Evolutionary conservation across 2,797 vertebrate species (phyloP).

Genomic region (Sparidentex hasta): DNA sequence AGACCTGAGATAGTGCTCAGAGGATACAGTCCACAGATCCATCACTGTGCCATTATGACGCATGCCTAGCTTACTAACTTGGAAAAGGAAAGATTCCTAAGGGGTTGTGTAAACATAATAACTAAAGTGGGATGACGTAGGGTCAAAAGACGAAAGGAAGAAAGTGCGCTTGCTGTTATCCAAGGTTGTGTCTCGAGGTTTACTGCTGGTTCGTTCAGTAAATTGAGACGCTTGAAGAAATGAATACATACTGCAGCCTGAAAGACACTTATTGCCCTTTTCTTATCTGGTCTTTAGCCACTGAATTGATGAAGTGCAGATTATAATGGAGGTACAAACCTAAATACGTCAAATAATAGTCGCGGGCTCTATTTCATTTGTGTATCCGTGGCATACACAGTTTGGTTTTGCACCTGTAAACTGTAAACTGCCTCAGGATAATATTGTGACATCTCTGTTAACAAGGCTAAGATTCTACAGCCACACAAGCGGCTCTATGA

Average conservation of each 20-base stretch:
- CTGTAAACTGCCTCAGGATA: not conserved
- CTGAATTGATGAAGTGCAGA: constrained; percentile 1
- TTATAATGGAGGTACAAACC: not conserved
- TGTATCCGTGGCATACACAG: not conserved
- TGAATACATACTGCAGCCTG: constrained; percentile 20
- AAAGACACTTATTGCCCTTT: constrained; percentile 14
- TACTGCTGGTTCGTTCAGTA: constrained; percentile 13
- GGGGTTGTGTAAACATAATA: constrained; percentile 61
- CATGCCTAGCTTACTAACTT: constrained; percentile 42
- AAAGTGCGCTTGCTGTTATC: constrained; percentile 27
- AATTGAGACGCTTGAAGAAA: constrained; percentile 9
- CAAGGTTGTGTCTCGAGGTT: constrained; percentile 12
- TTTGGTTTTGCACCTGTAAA: not conserved
- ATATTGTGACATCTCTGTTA: constrained; percentile 12
- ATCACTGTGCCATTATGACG: constrained; percentile 37
- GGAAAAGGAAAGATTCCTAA: constrained; percentile 54
- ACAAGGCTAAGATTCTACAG: not conserved
- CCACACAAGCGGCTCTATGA: not conserved
- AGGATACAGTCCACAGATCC: constrained; percentile 37
- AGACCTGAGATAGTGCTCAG: constrained; percentile 30
- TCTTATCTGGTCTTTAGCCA: constrained; percentile 18
- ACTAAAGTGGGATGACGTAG: constrained; percentile 43
- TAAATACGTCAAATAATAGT: constrained; percentile 3
- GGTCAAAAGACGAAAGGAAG: constrained; percentile 41
- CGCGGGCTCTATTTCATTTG: not conserved